Conservation (phyloP, 2,113 vertebrate species). For the Oncorhynchus tshawytscha region DNA sequence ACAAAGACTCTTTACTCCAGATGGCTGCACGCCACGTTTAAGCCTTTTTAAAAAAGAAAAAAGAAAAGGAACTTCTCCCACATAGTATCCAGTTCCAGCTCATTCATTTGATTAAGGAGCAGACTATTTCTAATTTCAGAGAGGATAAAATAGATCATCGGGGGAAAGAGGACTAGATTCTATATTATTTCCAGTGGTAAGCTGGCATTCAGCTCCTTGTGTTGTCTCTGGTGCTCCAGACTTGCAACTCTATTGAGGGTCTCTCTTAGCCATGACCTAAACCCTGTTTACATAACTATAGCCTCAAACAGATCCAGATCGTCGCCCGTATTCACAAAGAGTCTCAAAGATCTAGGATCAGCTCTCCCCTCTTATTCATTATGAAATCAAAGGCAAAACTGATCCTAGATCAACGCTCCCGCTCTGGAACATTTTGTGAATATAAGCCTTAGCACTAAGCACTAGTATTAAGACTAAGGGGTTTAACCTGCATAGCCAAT, state of each 20-base stretch:
- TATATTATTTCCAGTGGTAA: conserved; percentile 21
- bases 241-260: conserved; percentile 16
- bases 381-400: too few species aligned
- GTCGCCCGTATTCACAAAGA: neutral
- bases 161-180: conserved; percentile 21
- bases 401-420: too few species aligned
- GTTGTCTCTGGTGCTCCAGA: conserved; percentile 20
- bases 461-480: neutral
- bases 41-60: conserved; percentile 1
- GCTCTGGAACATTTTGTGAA: too few species aligned
- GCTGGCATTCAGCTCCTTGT: conserved; percentile 2
- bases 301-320: neutral
- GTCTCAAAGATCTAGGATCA: neutral
- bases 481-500: neutral
- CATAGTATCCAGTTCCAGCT: conserved; percentile 16
- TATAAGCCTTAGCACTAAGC: too few species aligned
- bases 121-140: conserved; percentile 13
- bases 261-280: neutral
- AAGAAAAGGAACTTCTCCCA: neutral
- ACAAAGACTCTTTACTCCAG: neutral
- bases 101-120: conserved; percentile 40
- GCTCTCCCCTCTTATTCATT: too few species aligned
- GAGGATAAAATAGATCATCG: conserved; percentile 12
- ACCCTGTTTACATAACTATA: conserved; percentile 19
- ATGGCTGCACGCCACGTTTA: neutral